Evolutionary conservation across 2,888 invertebrate genomes (phyloP).

Genomic region (Villa cingulata): DNA sequence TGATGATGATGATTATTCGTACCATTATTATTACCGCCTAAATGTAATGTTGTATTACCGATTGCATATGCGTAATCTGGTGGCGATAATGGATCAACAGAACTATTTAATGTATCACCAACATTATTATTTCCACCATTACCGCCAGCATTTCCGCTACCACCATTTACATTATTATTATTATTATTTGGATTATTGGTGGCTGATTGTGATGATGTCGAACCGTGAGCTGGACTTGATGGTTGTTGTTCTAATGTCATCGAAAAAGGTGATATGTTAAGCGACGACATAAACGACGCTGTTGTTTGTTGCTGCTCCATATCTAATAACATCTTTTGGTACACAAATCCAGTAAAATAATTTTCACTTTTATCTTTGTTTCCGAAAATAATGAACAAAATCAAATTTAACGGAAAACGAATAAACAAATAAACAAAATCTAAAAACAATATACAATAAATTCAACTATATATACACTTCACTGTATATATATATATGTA

Average conservation of each 20-base stretch:
- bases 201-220: constrained; percentile 18
- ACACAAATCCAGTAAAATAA: constrained; percentile 5
- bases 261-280: constrained; percentile 79
- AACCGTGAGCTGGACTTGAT: constrained; percentile 44
- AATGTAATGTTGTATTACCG: constrained; percentile 29
- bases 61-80: constrained; percentile 40
- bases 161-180: constrained; percentile 13
- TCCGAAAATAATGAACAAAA: background rate
- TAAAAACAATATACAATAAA: too few species aligned
- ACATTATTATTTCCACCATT: constrained; percentile 6
- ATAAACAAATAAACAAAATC: background rate
- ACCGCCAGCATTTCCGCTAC: background rate
- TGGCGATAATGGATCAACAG: constrained; percentile 20
- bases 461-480: too few species aligned
- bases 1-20: background rate
- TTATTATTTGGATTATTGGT: constrained; percentile 16
- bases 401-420: too few species aligned
- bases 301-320: constrained; percentile 72
- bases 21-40: constrained; percentile 20
- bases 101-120: constrained; percentile 15
- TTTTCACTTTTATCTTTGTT: constrained; percentile 1
- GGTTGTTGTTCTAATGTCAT: constrained; percentile 55
- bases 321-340: constrained; percentile 58
- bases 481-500: too few species aligned
- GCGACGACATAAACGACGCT: constrained; percentile 76